Evolutionary conservation across 2,113 vertebrate species (phyloP), one percentile per base, ranked within the genome.

Genomic region (Chrysochloris asiatica): DNA sequence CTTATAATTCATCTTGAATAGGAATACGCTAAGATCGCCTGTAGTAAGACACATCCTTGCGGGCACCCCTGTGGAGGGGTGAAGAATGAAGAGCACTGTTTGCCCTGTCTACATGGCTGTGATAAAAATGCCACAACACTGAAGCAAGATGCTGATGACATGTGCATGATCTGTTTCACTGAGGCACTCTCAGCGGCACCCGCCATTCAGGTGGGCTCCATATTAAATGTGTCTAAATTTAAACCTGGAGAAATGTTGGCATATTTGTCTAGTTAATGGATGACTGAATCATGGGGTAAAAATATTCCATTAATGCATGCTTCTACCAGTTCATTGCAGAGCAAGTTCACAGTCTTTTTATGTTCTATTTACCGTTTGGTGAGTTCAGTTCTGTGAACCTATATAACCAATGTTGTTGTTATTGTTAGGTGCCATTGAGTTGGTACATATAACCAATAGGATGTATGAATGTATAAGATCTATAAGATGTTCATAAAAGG

Each of bases 111-210:
- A 84, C 99, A 99, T 0, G 99, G 99, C 93, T 99, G 99, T 28
- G 99, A 99, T 91, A 99, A 99, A 97, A 99, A 91, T 22, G 97
- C 98, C 0, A 96, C 98, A 52, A 98, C 97, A 28, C 98, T 99
- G 72, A 99, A 99, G 86, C 99, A 99, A 94, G 99, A 99, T 12
- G 99, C 99, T 0, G 99, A 99, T 79, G 99, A 99, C 97, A 99
- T 99, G 99, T 99, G 99, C 95, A 99, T 99, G 99, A 99, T 99
- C 95, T 99, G 99, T 96, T 99, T 99, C 97, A 99, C 99, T 0
- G 99, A 99, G 95, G 99, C 99, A 0, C 99, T 99, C 93, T 99
- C 99, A 9, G 99, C 99, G 75, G 99, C 99, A 45, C 99, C 99
- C 24, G 99, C 99, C 61, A 97, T 99, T 95, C 99, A 99, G 99